Evolutionary conservation across 2,113 vertebrate genomes (phyloP).

Genomic region (Phasianus colchicus): DNA sequence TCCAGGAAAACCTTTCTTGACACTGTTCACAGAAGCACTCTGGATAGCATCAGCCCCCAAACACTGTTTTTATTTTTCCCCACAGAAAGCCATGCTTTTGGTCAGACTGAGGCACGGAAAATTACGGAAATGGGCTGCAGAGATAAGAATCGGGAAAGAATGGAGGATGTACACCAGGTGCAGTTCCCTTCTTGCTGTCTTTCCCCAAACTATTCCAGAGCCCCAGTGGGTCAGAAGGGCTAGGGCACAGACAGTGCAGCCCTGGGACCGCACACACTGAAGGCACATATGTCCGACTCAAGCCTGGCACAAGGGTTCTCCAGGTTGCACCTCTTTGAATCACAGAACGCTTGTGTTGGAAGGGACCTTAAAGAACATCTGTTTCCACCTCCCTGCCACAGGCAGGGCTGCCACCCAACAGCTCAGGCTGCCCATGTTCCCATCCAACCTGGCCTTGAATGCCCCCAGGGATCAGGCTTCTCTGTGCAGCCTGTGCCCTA

Average conservation of each 20-base stretch:
- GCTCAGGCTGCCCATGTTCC: no score
- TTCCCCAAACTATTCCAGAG: neutral
- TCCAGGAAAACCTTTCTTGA: neutral
- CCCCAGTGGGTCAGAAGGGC: neutral
- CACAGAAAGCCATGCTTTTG: neutral
- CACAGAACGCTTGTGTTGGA: no score
- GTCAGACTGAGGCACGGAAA: neutral
- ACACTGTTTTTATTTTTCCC: accelerated
- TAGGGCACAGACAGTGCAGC: accelerated
- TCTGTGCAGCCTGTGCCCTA: no score
- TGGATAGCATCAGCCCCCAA: neutral
- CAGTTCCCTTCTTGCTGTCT: neutral
- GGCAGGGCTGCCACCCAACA: no score
- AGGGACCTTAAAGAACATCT: no score
- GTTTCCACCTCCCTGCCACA: no score
- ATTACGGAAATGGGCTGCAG: neutral
- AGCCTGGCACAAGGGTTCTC: neutral
- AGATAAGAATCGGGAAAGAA: neutral
- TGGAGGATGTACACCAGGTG: neutral
- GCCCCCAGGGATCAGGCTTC: no score
- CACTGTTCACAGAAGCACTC: neutral
- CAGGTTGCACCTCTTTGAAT: no score
- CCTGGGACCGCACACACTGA: no score
- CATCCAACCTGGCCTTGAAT: no score
- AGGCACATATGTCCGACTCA: accelerated